Percentiles rank a stretch among this genome's conserved stretches.
Conservation (phyloP, 2,113 vertebrate species). For the Oriolus oriolus region DNA sequence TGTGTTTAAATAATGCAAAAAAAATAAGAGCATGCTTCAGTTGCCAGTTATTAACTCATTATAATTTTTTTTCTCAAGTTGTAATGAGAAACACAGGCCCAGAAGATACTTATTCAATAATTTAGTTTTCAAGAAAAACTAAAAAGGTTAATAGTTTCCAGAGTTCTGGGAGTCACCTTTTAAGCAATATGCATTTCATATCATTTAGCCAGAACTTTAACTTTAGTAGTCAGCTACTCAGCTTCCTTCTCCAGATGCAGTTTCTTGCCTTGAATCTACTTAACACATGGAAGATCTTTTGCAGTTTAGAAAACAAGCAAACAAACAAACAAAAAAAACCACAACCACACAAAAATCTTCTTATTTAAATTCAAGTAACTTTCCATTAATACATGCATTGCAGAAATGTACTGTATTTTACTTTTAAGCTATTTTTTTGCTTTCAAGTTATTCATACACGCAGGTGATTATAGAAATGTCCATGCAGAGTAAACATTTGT, state of each 20-base stretch:
- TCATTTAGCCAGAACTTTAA: background rate
- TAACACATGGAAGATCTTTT: background rate
- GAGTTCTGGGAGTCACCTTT: background rate
- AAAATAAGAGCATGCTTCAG: background rate
- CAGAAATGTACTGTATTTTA: background rate
- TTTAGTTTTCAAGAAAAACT: background rate
- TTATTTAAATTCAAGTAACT: background rate
- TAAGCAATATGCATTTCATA: background rate
- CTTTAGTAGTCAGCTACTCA: rapidly evolving
- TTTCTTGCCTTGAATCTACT: background rate
- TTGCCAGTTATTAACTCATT: background rate
- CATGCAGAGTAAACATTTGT: background rate
- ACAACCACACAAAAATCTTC: background rate
- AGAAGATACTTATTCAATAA: background rate
- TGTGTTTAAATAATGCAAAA: background rate
- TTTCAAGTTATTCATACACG: background rate
- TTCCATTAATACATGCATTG: background rate
- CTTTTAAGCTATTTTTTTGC: background rate
- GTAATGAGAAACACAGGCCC: background rate
- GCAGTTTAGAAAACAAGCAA: background rate
- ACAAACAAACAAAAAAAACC: background rate
- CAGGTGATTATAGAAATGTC: background rate
- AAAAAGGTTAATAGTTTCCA: background rate
- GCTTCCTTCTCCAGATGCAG: background rate
- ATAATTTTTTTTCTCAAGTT: background rate